These are phyloP conservation scores for Hippocampus barbouri DNA, from an alignment of 2,113 vertebrate species.

Conservation along the genomic window DNA sequence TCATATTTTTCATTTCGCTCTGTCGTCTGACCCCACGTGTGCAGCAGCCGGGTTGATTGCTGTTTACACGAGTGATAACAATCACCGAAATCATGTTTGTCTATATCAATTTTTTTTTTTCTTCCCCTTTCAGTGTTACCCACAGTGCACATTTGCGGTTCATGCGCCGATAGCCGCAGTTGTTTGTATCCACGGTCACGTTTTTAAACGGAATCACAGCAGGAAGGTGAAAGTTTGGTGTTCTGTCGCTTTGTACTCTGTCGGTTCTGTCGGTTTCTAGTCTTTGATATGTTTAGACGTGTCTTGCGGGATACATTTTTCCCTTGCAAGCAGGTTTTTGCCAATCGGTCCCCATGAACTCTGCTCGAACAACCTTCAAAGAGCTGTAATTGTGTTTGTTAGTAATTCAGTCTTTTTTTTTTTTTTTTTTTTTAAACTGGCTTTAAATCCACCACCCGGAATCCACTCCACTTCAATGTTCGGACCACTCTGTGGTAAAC, in stretches of 20 bases:
- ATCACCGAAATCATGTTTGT: conserved; percentile 1
- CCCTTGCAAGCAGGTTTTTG: conserved; percentile 30
- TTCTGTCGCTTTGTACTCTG: conserved; percentile 31
- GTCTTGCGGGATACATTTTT: conserved; percentile 1
- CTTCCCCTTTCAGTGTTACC: not conserved
- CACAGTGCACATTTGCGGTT: conserved; percentile 9
- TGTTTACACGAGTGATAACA: conserved; percentile 48
- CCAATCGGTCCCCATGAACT: conserved; percentile 33
- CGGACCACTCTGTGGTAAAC: conserved; percentile 18
- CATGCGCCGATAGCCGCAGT: conserved; percentile 38
- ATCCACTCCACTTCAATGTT: conserved; percentile 30
- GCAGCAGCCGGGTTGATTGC: not conserved
- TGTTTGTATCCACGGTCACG: conserved; percentile 62
- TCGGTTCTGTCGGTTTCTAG: too few relatives aligned
- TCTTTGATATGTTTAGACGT: not conserved
- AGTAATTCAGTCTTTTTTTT: conserved; percentile 27
- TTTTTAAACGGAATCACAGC: conserved; percentile 62
- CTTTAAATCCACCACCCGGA: conserved; percentile 40
- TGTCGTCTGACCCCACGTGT: conserved; percentile 23
- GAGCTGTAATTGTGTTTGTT: conserved; percentile 57
- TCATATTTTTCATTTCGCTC: conserved; percentile 13
- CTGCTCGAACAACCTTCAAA: conserved; percentile 56
- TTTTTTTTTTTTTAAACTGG: conserved; percentile 43
- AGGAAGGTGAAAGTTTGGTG: conserved; percentile 58
- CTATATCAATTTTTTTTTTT: conserved; percentile 21